Percentiles rank a stretch among this genome's conserved stretches.
phyloP scores from a whole-genome alignment of 2,797 vertebrate species.

The Crocodylus rhombifer region DNA sequence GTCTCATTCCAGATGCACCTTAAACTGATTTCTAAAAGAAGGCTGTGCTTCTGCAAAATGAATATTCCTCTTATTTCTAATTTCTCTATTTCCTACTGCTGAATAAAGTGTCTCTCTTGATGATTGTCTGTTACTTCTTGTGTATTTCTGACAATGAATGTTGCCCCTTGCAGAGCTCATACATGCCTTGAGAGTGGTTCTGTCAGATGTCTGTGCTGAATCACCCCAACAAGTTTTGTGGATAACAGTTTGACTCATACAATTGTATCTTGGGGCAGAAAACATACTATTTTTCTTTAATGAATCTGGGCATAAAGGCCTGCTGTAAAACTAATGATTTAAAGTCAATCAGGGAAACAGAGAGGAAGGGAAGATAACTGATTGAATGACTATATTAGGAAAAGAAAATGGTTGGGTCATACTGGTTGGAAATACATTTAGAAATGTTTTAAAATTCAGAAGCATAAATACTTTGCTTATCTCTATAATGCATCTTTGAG shows the following conservation, averaged over 20 bases:
- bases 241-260: background rate
- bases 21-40: background rate
- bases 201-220: background rate
- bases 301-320: background rate
- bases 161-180: background rate
- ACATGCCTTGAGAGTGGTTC: background rate
- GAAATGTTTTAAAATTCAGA: background rate
- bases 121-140: accelerated
- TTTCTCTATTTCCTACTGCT: background rate
- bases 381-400: background rate
- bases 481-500: background rate
- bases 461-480: background rate
- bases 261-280: background rate
- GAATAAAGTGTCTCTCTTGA: background rate
- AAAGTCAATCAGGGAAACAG: background rate
- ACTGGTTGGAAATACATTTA: background rate
- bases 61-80: background rate
- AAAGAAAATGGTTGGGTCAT: background rate
- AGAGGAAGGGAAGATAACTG: background rate
- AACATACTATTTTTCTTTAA: background rate
- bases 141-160: background rate
- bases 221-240: background rate
- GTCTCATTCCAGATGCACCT: background rate
- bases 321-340: background rate
- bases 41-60: background rate